Evolutionary conservation across 2,797 vertebrate genomes (phyloP).

Genomic region (Pagetopsis macropterus): DNA sequence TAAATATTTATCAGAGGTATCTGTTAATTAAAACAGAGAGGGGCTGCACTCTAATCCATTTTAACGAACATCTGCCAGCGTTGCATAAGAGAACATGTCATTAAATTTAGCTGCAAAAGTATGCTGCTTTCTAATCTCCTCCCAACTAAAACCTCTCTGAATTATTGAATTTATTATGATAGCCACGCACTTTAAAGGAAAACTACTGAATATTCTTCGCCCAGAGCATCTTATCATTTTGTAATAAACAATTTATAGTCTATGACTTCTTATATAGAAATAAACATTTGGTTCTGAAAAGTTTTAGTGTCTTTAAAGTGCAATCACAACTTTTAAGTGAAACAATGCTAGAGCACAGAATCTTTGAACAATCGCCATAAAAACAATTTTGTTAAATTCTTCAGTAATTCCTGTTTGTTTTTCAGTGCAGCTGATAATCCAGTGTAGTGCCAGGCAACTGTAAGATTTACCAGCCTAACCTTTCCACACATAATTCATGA

Average conservation of each 20-base stretch:
- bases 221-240: conserved; percentile 34
- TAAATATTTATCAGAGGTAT: conserved; percentile 86
- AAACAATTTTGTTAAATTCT: conserved; percentile 17
- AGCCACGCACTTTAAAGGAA: conserved; percentile 40
- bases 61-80: conserved; percentile 81
- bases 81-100: conserved; percentile 71
- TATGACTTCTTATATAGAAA: conserved; percentile 7
- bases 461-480: conserved; percentile 69
- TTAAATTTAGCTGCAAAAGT: conserved; percentile 69
- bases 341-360: conserved; percentile 14
- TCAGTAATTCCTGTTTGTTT: conserved; percentile 3
- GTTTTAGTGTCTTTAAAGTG: conserved; percentile 20
- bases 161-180: conserved; percentile 41
- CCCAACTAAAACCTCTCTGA: conserved; percentile 42
- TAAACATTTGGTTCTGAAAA: conserved; percentile 12
- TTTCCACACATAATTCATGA: conserved; percentile 69
- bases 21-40: conserved; percentile 86
- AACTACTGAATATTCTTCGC: conserved; percentile 44
- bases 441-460: conserved; percentile 38
- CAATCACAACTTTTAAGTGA: conserved; percentile 15
- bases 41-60: conserved; percentile 80
- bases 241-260: conserved; percentile 17
- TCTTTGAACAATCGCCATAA: neutral
- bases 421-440: conserved; percentile 55
- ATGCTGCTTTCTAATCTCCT: conserved; percentile 51